A percentile compares a stretch with the other conserved stretches of the same genome.
phyloP scores from a whole-genome alignment of 2,113 vertebrate species.

The Acanthisitta chloris region DNA sequence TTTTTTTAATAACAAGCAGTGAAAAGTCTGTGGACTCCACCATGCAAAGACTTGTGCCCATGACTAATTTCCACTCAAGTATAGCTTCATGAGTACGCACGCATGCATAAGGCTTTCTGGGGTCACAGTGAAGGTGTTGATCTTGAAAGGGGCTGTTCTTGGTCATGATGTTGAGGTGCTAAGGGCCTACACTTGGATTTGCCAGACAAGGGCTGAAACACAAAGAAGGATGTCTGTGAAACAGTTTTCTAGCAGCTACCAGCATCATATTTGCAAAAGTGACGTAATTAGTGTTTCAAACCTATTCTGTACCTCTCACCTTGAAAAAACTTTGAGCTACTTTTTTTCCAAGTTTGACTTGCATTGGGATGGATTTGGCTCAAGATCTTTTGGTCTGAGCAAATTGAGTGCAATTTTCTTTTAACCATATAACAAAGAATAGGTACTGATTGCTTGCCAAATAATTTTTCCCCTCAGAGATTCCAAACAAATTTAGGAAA shows the following conservation, averaged over 20 bases:
- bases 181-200: not conserved
- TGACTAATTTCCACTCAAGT: not conserved
- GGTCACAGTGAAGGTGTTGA: not conserved
- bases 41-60: not conserved
- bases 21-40: not conserved
- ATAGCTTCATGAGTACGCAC: rapidly evolving
- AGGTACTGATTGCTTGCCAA: slow-evolving; percentile 18
- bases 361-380: not conserved
- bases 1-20: not conserved
- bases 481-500: not conserved
- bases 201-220: not conserved
- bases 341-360: not conserved
- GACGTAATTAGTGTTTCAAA: not conserved
- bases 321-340: not conserved
- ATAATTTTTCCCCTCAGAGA: not conserved
- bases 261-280: not conserved
- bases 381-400: not conserved
- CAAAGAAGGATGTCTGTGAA: not conserved
- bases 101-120: not conserved
- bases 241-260: not conserved
- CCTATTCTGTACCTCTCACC: not conserved
- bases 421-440: not conserved
- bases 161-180: not conserved
- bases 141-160: not conserved
- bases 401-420: slow-evolving; percentile 21